Conservation (phyloP, 2,113 vertebrate species). For the Ovis aries region ARS-UI_Ramb_v3.0 NC_056057.1:38386501-38387000, state of each 20-base stretch:
- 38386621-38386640: not conserved
- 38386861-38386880: not conserved
- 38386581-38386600: not conserved
- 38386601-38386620: not conserved
- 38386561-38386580: not conserved
- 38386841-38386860: not conserved
- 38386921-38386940: not conserved
- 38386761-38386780: not conserved
- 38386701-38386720: not conserved
- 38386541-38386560: not conserved
- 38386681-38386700: not conserved
- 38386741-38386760: not conserved
- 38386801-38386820: not conserved
- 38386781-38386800: not conserved
- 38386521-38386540: not conserved
- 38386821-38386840: not conserved
- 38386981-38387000: not conserved
- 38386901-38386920: constrained; percentile 6
- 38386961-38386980: not conserved
- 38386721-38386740: not conserved
- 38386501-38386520: not conserved
- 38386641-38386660: not conserved
- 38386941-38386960: not conserved
- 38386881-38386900: not conserved
- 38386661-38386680: not conserved